Evolutionary conservation across 2,888 invertebrate species (phyloP).

Genomic region (Acrobasis consociella): DNA sequence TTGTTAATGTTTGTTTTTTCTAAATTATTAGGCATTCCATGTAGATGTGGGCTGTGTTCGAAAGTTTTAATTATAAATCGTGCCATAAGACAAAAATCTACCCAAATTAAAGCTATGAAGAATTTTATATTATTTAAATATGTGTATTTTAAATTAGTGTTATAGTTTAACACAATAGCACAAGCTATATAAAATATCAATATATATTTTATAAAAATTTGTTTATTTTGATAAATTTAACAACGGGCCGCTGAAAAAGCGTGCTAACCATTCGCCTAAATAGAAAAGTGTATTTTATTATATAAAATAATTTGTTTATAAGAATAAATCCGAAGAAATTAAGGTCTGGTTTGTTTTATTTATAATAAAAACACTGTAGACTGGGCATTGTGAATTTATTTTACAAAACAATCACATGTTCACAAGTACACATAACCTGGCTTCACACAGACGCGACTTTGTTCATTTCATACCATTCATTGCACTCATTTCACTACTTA

Average conservation of each 20-base stretch:
- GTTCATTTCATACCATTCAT: constrained; percentile 51
- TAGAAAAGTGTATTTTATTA: not conserved
- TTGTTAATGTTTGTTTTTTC: not conserved
- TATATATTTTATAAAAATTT: too few species aligned
- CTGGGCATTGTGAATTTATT: constrained; percentile 25
- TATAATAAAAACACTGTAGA: constrained; percentile 9
- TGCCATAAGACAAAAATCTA: not conserved
- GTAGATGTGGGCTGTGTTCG: not conserved
- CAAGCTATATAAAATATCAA: too few species aligned
- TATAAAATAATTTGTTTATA: not conserved
- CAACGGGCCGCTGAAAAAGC: too few species aligned
- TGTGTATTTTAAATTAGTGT: too few species aligned
- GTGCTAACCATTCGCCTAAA: too few species aligned
- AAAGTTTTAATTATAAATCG: not conserved
- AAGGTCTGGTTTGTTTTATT: not conserved
- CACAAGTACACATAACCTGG: constrained; percentile 53
- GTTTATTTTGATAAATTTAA: too few species aligned
- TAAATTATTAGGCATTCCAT: not conserved
- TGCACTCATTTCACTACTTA: constrained; percentile 73
- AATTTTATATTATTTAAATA: too few species aligned
- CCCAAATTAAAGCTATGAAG: not conserved
- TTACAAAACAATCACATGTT: constrained; percentile 57
- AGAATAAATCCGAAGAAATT: not conserved
- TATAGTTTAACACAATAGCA: too few species aligned
- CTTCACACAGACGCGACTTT: constrained; percentile 52